Evolutionary conservation across 2,113 vertebrate genomes (phyloP).

Genomic region (Hippocampus comes): DNA sequence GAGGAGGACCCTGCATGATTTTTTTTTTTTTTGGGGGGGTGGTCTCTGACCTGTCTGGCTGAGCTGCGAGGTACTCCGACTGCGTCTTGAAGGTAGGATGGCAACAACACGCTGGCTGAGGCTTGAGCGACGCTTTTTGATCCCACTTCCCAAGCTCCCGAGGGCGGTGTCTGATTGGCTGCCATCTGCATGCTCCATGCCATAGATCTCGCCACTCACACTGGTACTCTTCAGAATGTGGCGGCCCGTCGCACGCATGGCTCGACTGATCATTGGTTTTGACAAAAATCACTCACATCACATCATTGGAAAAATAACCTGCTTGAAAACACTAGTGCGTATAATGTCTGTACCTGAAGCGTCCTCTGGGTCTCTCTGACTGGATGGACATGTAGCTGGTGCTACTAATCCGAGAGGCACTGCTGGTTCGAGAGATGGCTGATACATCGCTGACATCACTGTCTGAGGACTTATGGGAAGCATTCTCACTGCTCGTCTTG

Average conservation of each 20-base stretch:
- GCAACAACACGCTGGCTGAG: slow-evolving; percentile 94
- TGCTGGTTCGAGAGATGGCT: slow-evolving; percentile 98
- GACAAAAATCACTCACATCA: not conserved
- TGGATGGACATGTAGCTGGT: slow-evolving; percentile 99
- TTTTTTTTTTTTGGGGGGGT: not conserved
- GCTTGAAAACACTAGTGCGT: too few relatives aligned
- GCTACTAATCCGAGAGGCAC: slow-evolving; percentile 99
- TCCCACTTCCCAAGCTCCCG: slow-evolving; percentile 83
- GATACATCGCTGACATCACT: slow-evolving; percentile 98
- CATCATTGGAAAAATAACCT: not conserved
- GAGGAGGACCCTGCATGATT: not conserved
- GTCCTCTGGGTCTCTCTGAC: slow-evolving; percentile 90
- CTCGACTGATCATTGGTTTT: slow-evolving; percentile 72
- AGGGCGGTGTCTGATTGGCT: slow-evolving; percentile 98
- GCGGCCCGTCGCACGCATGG: slow-evolving; percentile 86
- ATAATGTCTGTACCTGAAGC: slow-evolving; percentile 79
- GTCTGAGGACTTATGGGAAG: slow-evolving; percentile 97
- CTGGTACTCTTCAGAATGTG: slow-evolving; percentile 96
- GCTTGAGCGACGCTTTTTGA: slow-evolving; percentile 93
- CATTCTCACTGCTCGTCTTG: slow-evolving; percentile 92
- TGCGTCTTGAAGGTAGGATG: slow-evolving; percentile 83
- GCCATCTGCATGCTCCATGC: slow-evolving; percentile 91
- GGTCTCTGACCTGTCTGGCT: slow-evolving; percentile 89
- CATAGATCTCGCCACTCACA: slow-evolving; percentile 92
- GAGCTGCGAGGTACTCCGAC: slow-evolving; percentile 94